Evolutionary conservation across 2,888 invertebrate species (phyloP).

Genomic region (Agrotis ipsilon): DNA sequence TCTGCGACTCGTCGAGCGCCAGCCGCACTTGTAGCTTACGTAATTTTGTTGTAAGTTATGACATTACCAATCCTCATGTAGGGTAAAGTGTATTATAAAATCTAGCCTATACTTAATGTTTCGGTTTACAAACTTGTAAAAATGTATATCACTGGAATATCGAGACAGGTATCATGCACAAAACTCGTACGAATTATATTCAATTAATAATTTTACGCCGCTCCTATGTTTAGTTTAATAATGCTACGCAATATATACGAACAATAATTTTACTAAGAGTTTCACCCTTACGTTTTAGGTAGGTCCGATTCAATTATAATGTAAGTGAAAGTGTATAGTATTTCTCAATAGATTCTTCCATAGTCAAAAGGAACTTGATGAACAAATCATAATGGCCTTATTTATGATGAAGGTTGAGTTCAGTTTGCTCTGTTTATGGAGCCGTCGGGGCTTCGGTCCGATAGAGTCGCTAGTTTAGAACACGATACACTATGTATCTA

Average conservation of each 20-base stretch:
- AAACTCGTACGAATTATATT: constrained; percentile 82
- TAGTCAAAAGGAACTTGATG: constrained; percentile 74
- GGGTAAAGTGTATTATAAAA: constrained; percentile 85
- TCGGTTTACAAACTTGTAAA: constrained; percentile 82
- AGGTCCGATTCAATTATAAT: constrained; percentile 89
- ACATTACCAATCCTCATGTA: constrained; percentile 83
- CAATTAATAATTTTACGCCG: constrained; percentile 64
- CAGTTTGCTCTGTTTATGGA: constrained; percentile 63
- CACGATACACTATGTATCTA: constrained; percentile 72
- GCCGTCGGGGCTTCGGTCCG: constrained; percentile 63
- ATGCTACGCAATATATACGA: constrained; percentile 84
- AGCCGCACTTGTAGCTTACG: constrained; percentile 80
- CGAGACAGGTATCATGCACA: constrained; percentile 87
- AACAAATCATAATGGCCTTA: constrained; percentile 84
- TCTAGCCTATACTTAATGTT: constrained; percentile 82
- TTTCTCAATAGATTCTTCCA: constrained; percentile 85
- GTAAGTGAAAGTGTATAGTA: constrained; percentile 90
- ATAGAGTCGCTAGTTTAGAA: constrained; percentile 86
- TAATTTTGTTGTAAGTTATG: constrained; percentile 81
- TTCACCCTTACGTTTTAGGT: constrained; percentile 86
- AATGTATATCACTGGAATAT: constrained; percentile 83
- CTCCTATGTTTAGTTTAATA: constrained; percentile 66
- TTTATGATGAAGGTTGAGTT: constrained; percentile 75
- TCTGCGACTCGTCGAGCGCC: constrained; percentile 60
- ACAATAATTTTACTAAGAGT: constrained; percentile 82